Evolutionary conservation across 1,140 invertebrate genomes (phyloP).

Genomic region (Kradibia gibbosae): DNA sequence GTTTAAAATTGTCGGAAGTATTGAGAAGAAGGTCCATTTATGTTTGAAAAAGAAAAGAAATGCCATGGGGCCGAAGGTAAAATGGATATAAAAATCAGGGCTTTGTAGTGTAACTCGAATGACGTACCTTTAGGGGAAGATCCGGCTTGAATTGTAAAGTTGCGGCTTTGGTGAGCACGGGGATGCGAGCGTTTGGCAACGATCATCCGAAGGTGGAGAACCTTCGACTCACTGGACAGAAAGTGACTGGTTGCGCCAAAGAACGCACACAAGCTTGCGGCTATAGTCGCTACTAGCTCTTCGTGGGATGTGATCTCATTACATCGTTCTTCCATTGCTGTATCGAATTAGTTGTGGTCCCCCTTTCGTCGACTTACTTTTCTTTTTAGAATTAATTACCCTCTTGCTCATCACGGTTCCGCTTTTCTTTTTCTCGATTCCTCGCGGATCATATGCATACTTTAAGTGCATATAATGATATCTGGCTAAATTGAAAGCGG

Average conservation of each 20-base stretch:
- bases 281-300: neutral
- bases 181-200: neutral
- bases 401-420: neutral
- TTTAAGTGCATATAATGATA: neutral
- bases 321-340: neutral
- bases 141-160: neutral
- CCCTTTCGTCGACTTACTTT: neutral
- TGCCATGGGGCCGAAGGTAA: too few relatives aligned
- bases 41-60: too few relatives aligned
- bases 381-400: neutral
- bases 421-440: neutral
- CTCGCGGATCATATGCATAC: too few relatives aligned
- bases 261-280: neutral
- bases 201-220: neutral
- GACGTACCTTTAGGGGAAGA: neutral
- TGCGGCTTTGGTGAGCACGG: neutral
- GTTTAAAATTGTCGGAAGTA: too few relatives aligned
- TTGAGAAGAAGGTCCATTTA: too few relatives aligned
- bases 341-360: neutral
- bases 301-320: slow-evolving; percentile 36
- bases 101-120: too few relatives aligned
- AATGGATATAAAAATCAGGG: too few relatives aligned
- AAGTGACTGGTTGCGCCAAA: slow-evolving; percentile 13
- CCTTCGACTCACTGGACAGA: slow-evolving; percentile 12
- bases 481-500: neutral